A percentile compares a stretch with the other conserved stretches of the same genome.
Conservation (phyloP, 2,113 vertebrate genomes). For the Ceuthmochares aereus region DNA sequence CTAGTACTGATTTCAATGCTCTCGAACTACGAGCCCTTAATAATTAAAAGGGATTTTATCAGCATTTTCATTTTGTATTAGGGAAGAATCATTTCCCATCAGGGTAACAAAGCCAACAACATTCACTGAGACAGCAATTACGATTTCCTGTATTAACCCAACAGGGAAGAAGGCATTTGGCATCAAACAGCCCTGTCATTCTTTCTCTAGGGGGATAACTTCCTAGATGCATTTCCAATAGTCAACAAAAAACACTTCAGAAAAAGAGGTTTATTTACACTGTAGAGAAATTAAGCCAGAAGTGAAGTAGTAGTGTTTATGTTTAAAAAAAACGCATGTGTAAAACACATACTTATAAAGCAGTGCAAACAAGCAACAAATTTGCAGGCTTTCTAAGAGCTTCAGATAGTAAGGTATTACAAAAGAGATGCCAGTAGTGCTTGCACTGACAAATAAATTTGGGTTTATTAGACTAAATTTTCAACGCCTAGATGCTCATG, state of each 20-base stretch:
- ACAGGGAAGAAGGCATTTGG: background rate
- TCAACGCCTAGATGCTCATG: background rate
- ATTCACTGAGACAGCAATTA: background rate
- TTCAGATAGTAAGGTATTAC: background rate
- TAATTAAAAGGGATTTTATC: slow-evolving; percentile 35
- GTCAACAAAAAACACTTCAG: slow-evolving; percentile 15
- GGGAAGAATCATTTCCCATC: background rate
- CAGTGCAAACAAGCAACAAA: slow-evolving; percentile 18
- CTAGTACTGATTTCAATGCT: background rate
- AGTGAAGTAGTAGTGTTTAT: background rate
- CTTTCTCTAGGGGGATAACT: slow-evolving; percentile 20
- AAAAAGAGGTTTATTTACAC: slow-evolving; percentile 11
- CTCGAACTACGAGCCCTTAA: background rate
- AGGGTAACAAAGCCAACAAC: background rate
- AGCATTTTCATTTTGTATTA: slow-evolving; percentile 14
- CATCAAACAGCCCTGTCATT: background rate
- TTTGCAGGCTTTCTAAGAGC: slow-evolving; percentile 26
- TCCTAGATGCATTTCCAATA: background rate
- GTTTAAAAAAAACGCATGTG: background rate
- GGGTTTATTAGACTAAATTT: background rate
- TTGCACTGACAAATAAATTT: background rate
- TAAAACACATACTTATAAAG: background rate
- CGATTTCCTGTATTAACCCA: background rate
- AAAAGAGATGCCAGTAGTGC: slow-evolving; percentile 12
- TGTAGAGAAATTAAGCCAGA: slow-evolving; percentile 10